Evolutionary conservation across 2,888 invertebrate genomes (phyloP), one percentile per base, ranked within the genome.

Genomic region (Apocheima hispidaria): DNA sequence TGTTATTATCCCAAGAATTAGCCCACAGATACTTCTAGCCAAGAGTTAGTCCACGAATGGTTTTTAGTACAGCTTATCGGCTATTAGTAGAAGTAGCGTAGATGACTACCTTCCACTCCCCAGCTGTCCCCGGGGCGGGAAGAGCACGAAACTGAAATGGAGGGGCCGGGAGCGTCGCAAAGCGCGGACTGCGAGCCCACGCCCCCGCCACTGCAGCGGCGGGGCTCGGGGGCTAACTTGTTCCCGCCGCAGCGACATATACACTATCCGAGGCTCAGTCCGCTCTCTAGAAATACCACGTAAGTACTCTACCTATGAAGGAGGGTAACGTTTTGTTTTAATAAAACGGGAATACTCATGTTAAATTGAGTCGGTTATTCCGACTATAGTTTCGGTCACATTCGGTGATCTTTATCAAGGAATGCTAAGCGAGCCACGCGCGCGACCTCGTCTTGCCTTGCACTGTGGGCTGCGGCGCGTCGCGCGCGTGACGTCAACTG

Each of bases 131-230:
- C 97, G 40, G 97, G 97, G 16, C 94, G 97, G 60, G 97, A 97
- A 75, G 96, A 96, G 73, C 97, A 96, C 78, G 96, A 96, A 79
- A 96, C 95, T 66, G 97, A 98, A 83, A 95, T 97, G 71, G 97
- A 98, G 77, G 97, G 97, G 70, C 97, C 97, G n/a, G 96, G 96
- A 28, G 97, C 97, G 49, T 97, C 97, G 50, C 98, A 98, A 90
- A 97, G 97, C 52, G 96, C 97, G 75, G 98, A 98, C 94, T 98
- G 98, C 90, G 98, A 98, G 88, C 97, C 98, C 7, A 98, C 98
- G 72, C 98, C 98, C 48, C 97, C 97, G 57, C 95, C 96, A 10
- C 88, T 97, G 70, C 97, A 97, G 88, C 94, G 98, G 73, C 79
- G 93, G n/a, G 97, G 97, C 77, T 97, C 97, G 60, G 96, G 96